Base-by-base conservation (phyloP, 2,888 invertebrate genomes). In the Resseliella maxima region DNA sequence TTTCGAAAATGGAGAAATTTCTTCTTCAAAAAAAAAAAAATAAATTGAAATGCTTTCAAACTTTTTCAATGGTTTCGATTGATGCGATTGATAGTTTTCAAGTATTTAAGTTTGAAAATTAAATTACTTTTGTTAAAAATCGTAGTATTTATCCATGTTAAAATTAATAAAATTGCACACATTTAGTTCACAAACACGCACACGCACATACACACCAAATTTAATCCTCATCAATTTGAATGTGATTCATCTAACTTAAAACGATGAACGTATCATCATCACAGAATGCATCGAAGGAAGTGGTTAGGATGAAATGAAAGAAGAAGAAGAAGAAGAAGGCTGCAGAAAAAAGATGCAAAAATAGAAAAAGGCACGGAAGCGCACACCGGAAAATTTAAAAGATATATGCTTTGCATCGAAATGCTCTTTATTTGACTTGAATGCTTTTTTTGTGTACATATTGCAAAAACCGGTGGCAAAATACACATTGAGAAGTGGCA, bases 311-410 rank as follows among this genome's bases (percentile, higher is more conserved):
- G 24, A 38, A 81, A 81, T 36, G 2, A 5, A 81, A 35, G 35
- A 12, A 36, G 36, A 36, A 27, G 6, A 18, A 81, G 3, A 5
- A 18, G 81, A 12, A 36, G 18, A 18, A 18, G 36, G 1, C 21
- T 12, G 35, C 35, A 12, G 12, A 12, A 41, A 12, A 41, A 41
- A 41, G 41, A 41, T 1, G 18, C 15, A 50, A 18, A 50, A 50
- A 50, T 15, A 8, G 2, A n/a, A 18, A 50, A 18, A 8, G 18
- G 38, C 24, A 83, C 83, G 83, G 83, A 83, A 83, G 24, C 38
- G n/a, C 36, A 83, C 38, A 83, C 83, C 83, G 83, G 83, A 83
- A 83, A 83, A 83, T 83, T 83, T 83, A 83, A 83, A 83, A 83
- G 83, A 83, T 83, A 83, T 36, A 83, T 72, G 72, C 27, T 72